phyloP scores from a whole-genome alignment of 2,797 vertebrate genomes.

The Botia kubotai region DNA sequence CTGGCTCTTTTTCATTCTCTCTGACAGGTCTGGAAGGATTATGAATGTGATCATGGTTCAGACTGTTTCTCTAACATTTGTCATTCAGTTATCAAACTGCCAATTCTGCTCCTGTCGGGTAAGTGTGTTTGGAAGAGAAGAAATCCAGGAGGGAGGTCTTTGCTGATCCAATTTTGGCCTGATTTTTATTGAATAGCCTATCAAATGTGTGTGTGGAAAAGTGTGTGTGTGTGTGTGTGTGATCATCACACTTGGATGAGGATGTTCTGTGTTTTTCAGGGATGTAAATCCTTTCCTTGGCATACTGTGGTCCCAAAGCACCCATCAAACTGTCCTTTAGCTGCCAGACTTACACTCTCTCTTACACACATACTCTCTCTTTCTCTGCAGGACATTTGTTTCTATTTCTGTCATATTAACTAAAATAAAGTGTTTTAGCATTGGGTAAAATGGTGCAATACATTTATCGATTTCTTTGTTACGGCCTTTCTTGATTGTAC shows the following conservation, averaged over 20 bases:
- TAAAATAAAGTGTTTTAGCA: constrained; percentile 1
- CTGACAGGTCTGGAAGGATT: constrained; percentile 41
- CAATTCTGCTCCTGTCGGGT: constrained; percentile 63
- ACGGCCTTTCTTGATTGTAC: no score
- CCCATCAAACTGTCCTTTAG: constrained; percentile 48
- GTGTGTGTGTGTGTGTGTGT: constrained; percentile 11
- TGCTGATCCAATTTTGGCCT: constrained; percentile 57
- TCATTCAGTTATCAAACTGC: constrained; percentile 71
- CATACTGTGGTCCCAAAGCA: constrained; percentile 30
- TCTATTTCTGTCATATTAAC: constrained; percentile 33
- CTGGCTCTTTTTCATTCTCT: constrained; percentile 35
- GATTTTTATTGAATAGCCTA: constrained; percentile 56
- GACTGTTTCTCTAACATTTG: constrained; percentile 68
- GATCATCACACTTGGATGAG: constrained; percentile 55
- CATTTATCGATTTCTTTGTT: background rate
- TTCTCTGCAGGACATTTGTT: constrained; percentile 31
- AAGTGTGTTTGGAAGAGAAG: constrained; percentile 46
- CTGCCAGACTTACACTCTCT: constrained; percentile 25
- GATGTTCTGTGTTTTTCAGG: constrained; percentile 50
- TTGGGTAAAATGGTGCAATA: background rate
- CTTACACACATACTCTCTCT: background rate
- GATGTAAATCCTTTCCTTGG: constrained; percentile 55
- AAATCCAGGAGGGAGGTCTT: constrained; percentile 57
- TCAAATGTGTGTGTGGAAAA: constrained; percentile 31
- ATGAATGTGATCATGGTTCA: constrained; percentile 42